Conservation (phyloP, 2,888 invertebrate species). For the Syrista parreyssii region DNA sequence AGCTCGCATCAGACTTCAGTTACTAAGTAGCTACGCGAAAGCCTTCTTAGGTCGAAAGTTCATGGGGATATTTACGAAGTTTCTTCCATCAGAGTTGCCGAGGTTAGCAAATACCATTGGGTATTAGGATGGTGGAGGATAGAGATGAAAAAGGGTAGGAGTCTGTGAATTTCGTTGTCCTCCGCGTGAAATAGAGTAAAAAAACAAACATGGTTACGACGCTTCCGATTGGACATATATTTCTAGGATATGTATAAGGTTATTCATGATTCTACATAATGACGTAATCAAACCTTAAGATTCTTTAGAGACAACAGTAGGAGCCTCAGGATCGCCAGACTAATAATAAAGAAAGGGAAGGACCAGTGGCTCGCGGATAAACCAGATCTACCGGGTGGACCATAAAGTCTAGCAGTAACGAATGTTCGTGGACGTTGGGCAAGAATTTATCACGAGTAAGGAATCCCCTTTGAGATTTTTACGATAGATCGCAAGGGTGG, state of each 20-base stretch:
- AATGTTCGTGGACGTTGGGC: constrained; percentile 56
- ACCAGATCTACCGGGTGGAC: constrained; percentile 20
- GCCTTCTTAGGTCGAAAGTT: neutral
- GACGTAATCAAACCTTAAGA: neutral
- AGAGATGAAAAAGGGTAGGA: neutral
- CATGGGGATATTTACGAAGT: neutral
- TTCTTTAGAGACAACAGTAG: neutral
- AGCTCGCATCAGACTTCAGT: neutral
- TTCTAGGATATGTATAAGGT: too few relatives aligned
- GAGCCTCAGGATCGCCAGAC: neutral
- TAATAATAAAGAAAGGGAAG: constrained; percentile 8
- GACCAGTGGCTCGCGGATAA: neutral
- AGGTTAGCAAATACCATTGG: neutral
- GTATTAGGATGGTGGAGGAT: neutral
- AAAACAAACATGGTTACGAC: too few relatives aligned
- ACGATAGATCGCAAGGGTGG: neutral
- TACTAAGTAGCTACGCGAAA: neutral
- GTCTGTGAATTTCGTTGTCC: neutral
- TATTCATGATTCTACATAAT: neutral
- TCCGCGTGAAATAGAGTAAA: neutral
- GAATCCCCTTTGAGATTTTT: neutral
- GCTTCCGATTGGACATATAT: too few relatives aligned
- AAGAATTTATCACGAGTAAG: constrained; percentile 51
- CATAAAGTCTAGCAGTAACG: constrained; percentile 44
- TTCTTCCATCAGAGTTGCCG: neutral